Conservation (phyloP, 1,140 invertebrate genomes). For the Psix sp. region DNA sequence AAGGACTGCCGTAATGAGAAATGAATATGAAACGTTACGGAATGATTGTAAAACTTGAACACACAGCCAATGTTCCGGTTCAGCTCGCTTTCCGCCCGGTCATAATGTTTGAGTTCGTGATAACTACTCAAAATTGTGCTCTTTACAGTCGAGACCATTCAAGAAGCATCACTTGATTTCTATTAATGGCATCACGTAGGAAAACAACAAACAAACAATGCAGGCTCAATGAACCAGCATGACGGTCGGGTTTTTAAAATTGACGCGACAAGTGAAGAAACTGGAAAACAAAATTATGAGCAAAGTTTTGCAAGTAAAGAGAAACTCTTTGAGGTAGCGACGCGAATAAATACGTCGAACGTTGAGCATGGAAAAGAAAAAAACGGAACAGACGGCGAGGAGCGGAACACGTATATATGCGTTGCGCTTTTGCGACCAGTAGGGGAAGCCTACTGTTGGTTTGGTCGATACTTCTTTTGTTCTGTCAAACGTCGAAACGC, state of each 20-base stretch:
- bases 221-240: too few relatives aligned
- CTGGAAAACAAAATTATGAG: conserved; percentile 10
- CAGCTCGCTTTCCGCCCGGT: conserved; percentile 15
- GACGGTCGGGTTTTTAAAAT: too few relatives aligned
- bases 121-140: too few relatives aligned
- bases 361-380: conserved; percentile 47
- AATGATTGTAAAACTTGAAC: conserved; percentile 37
- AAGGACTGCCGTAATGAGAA: conserved; percentile 59
- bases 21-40: conserved; percentile 47
- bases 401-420: conserved; percentile 19
- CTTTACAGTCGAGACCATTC: too few relatives aligned
- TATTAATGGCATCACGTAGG: too few relatives aligned
- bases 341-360: conserved; percentile 46
- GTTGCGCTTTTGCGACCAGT: conserved; percentile 32
- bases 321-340: conserved; percentile 15
- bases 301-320: conserved; percentile 14
- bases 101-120: too few relatives aligned
- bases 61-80: conserved; percentile 7
- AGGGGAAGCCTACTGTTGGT: conserved; percentile 49
- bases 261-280: conserved; percentile 4
- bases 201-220: too few relatives aligned
- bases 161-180: too few relatives aligned
- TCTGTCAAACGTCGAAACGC: conserved; percentile 75
- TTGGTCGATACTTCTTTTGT: conserved; percentile 76
- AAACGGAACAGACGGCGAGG: conserved; percentile 33